These are phyloP conservation scores for Heterotilapia buettikoferi DNA, from an alignment of 2,113 vertebrate species.

Conservation along the genomic window DNA sequence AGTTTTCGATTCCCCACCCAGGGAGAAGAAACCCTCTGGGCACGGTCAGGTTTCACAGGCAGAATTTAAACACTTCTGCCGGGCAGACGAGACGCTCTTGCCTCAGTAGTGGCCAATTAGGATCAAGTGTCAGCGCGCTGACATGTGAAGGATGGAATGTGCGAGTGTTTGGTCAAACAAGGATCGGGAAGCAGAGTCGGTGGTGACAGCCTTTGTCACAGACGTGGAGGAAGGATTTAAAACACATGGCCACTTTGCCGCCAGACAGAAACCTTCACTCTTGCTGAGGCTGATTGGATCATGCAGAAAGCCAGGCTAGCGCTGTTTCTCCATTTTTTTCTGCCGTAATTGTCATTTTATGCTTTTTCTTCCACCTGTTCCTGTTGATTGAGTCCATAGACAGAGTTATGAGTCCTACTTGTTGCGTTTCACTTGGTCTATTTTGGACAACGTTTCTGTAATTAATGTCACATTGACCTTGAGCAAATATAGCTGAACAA, in stretches of 20 bases:
- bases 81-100: constrained; percentile 15
- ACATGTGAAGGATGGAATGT: constrained; percentile 69
- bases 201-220: constrained; percentile 54
- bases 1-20: constrained; percentile 50
- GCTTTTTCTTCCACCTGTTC: not conserved
- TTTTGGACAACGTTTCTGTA: not conserved
- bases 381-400: not conserved
- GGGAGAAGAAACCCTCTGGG: constrained; percentile 34
- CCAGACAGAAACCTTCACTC: constrained; percentile 40
- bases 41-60: constrained; percentile 50
- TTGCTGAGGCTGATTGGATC: not conserved
- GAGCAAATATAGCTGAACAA: not conserved
- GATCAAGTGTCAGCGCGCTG: constrained; percentile 65
- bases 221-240: constrained; percentile 35
- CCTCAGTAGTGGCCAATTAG: constrained; percentile 62
- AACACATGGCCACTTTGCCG: constrained; percentile 47
- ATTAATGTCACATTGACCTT: not conserved
- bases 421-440: not conserved
- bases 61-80: constrained; percentile 49
- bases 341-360: not conserved
- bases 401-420: not conserved
- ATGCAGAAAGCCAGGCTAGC: not conserved
- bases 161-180: constrained; percentile 33
- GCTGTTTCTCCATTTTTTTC: not conserved
- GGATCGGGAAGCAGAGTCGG: constrained; percentile 35